Evolutionary conservation across 2,113 vertebrate species (phyloP).

Genomic region (Aptenodytes forsteri): DNA sequence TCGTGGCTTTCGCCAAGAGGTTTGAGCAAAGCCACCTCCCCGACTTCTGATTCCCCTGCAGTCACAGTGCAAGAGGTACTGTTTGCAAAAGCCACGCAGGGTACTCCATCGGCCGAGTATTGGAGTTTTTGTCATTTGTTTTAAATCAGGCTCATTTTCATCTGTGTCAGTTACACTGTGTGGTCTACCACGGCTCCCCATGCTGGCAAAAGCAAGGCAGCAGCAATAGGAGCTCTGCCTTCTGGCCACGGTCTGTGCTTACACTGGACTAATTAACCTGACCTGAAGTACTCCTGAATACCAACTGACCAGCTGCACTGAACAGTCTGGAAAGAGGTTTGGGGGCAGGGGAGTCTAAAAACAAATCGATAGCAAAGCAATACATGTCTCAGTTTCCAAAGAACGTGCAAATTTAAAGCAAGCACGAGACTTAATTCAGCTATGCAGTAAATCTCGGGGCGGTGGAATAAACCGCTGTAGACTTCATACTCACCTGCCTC

Average conservation of each 20-base stretch:
- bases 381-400: background rate
- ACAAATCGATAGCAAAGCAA: background rate
- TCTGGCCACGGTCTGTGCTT: background rate
- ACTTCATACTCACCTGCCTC: constrained; percentile 89
- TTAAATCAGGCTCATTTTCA: background rate
- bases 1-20: background rate
- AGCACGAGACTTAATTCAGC: background rate
- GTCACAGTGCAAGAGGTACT: background rate
- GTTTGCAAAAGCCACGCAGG: background rate
- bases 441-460: background rate
- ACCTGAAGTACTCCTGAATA: background rate
- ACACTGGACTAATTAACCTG: background rate
- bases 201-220: background rate
- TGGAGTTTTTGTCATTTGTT: rapidly evolving
- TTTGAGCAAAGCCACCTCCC: background rate
- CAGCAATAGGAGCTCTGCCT: background rate
- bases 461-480: background rate
- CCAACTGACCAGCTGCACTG: background rate
- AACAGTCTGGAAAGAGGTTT: background rate
- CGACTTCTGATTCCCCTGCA: background rate
- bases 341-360: background rate
- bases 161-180: background rate
- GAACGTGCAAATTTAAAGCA: background rate
- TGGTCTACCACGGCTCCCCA: background rate
- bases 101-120: rapidly evolving